phyloP scores from a whole-genome alignment of 2,888 invertebrate species.

The Acanthococcus lagerstroemiae region DNA sequence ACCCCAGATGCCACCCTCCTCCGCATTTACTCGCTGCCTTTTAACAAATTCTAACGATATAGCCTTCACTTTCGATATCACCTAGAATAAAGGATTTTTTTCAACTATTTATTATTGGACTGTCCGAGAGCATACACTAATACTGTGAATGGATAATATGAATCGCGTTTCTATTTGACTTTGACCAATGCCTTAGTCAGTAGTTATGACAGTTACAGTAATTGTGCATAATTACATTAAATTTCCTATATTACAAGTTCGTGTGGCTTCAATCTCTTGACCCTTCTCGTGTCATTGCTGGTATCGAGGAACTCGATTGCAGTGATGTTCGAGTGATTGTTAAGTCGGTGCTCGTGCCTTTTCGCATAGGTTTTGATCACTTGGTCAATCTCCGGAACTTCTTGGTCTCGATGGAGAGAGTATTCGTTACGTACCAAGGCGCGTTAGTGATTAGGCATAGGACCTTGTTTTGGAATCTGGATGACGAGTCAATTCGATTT shows the following conservation, averaged over 20 bases:
- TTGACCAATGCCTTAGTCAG: not conserved
- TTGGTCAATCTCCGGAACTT: not conserved
- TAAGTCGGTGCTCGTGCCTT: not conserved
- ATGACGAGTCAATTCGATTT: not conserved
- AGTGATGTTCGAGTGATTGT: not conserved
- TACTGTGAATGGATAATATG: too few relatives aligned
- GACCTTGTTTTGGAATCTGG: too few relatives aligned
- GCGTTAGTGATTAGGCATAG: not conserved
- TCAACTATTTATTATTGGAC: too few relatives aligned
- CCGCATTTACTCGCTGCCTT: too few relatives aligned
- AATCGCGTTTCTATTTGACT: too few relatives aligned
- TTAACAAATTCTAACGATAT: too few relatives aligned
- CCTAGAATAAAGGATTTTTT: too few relatives aligned
- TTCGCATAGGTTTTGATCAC: not conserved
- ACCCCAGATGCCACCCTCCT: too few relatives aligned
- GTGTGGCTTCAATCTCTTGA: not conserved
- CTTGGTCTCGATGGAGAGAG: not conserved
- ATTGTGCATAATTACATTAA: too few relatives aligned
- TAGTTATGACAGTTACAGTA: too few relatives aligned
- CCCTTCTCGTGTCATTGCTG: not conserved
- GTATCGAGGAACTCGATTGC: not conserved
- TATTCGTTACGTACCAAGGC: conserved; percentile 1
- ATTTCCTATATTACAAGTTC: not conserved
- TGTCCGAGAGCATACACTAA: too few relatives aligned
- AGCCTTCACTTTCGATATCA: too few relatives aligned